Base-by-base conservation (phyloP, 2,797 vertebrate species). In the Psittacula echo region DNA sequence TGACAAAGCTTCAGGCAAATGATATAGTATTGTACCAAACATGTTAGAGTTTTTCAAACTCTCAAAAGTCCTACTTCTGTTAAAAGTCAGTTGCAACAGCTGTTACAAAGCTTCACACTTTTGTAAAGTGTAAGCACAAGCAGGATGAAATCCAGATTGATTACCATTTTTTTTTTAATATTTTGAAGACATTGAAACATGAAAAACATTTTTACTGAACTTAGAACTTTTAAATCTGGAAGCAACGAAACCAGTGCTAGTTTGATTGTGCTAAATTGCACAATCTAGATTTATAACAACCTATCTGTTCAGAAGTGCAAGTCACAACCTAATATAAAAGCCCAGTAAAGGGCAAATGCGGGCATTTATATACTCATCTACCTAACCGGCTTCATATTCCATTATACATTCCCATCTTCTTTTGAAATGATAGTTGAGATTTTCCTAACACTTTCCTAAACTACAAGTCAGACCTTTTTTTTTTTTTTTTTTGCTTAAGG, bases 161-260 rank as follows among this genome's bases (percentile, higher is more conserved):
- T 77, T 4, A 17, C 7, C 41, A 70, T 2, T 13, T 83, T 22
- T 9, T 56, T 56, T 58, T 17, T 20, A 34, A 44, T 4, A 24
- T 48, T 90, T 75, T 48, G 16, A 81, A 93, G 84, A 45, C 6
- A 22, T 15, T 72, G 10, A 8, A 50, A 4, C 2, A n/a, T 39
- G 24, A 75, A 85, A 75, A 81, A 2, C 19, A 29, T 48, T 78
- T 62, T 74, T 75, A 42, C 3, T 70, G 15, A 78, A 73, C 4
- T 47, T 39, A 54, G 3, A 8, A 30, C 16, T 79, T 71, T 66
- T 61, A 78, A 85, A 84, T 70, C 9, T 76, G 21, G 8, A 75
- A n/a, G 4, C 4, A 86, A 86, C 10, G 34, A 48, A 30, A 4
- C 0, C 4, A 14, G 5, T 0, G 2, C 6, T 60, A 18, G 14